Evolutionary conservation across 2,113 vertebrate genomes (phyloP).

Genomic region (Mustelus asterias): DNA sequence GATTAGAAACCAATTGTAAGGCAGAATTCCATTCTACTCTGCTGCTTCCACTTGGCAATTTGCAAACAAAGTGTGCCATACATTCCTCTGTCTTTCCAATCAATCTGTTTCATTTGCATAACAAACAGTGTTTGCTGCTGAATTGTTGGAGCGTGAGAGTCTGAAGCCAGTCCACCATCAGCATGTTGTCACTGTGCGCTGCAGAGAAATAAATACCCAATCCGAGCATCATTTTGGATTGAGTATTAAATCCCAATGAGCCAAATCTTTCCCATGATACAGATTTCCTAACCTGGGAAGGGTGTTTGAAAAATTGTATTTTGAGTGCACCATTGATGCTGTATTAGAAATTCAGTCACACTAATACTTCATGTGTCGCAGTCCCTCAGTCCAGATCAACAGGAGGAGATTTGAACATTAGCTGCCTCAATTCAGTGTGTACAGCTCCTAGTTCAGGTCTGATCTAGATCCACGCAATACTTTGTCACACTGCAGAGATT

Average conservation of each 20-base stretch:
- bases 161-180: background rate
- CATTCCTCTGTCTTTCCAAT: background rate
- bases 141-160: background rate
- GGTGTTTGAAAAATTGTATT: background rate
- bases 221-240: background rate
- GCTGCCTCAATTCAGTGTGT: background rate
- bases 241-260: background rate
- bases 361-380: background rate
- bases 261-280: background rate
- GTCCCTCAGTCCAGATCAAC: background rate
- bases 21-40: background rate
- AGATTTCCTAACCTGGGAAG: background rate
- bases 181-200: background rate
- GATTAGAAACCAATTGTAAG: background rate
- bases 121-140: constrained; percentile 4
- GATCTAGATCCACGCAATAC: background rate
- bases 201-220: too few species aligned
- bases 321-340: background rate
- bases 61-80: background rate
- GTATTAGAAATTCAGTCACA: background rate
- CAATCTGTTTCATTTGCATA: background rate
- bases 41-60: background rate
- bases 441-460: background rate
- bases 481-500: background rate
- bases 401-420: background rate